These are phyloP conservation scores for Catostomus latipinnis DNA, from an alignment of 2,797 vertebrate genomes.

Conservation along the genomic window DNA sequence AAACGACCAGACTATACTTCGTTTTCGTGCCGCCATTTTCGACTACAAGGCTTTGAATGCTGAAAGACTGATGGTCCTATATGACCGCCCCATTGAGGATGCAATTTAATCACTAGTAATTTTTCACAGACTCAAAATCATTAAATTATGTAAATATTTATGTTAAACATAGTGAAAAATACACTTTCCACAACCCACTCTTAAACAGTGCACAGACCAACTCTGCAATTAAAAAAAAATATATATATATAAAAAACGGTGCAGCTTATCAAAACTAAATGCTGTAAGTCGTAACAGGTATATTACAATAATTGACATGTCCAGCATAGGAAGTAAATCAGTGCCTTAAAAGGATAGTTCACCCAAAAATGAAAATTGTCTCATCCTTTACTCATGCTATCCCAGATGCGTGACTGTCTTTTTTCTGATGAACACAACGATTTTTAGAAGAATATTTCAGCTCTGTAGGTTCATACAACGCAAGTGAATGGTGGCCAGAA, in stretches of 20 bases:
- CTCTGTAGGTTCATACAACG: too few species aligned
- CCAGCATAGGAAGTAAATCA: constrained; percentile 14
- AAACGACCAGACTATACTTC: constrained; percentile 71
- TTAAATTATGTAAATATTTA: constrained; percentile 41
- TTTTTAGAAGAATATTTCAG: too few species aligned
- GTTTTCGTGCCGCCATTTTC: constrained; percentile 66
- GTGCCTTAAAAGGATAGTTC: not conserved
- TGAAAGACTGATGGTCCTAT: constrained; percentile 13
- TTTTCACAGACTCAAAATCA: not conserved
- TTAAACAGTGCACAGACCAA: constrained; percentile 25
- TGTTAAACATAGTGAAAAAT: constrained; percentile 33
- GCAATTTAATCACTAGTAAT: too few species aligned
- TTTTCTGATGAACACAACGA: too few species aligned
- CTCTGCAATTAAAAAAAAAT: constrained; percentile 38
- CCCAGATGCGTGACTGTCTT: too few species aligned
- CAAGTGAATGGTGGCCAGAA: too few species aligned
- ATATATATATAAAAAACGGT: constrained; percentile 39
- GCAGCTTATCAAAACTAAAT: constrained; percentile 46
- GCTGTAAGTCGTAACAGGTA: not conserved
- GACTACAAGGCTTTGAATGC: constrained; percentile 22
- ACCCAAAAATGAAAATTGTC: too few species aligned
- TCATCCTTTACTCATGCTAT: too few species aligned
- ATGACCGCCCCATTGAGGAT: constrained; percentile 45
- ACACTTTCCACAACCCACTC: not conserved
- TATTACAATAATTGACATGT: constrained; percentile 31